phyloP scores from a whole-genome alignment of 2,888 invertebrate species.

The Andricus curvator region DNA sequence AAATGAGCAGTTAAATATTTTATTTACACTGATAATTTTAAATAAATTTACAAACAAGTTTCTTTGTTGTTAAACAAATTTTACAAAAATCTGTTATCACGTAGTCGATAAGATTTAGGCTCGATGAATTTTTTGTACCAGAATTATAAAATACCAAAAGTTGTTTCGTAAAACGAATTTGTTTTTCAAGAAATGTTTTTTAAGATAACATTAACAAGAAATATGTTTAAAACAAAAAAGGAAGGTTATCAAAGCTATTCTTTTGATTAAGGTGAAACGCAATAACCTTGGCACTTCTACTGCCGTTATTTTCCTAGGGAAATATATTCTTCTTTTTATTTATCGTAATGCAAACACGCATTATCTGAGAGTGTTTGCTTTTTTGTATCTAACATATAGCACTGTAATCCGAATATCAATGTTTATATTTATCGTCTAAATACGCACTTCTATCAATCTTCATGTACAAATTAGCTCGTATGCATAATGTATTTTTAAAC shows the following conservation, averaged over 20 bases:
- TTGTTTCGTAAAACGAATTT: background rate
- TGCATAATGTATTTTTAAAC: constrained; percentile 55
- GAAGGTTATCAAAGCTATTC: background rate
- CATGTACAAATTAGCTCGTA: constrained; percentile 54
- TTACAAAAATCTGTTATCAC: too few species aligned
- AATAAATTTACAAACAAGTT: too few species aligned
- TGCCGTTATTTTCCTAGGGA: background rate
- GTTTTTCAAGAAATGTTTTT: background rate
- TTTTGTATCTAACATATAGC: constrained; percentile 10
- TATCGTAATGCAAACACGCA: constrained; percentile 11
- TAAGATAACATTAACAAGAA: background rate
- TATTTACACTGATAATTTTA: background rate
- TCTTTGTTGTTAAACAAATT: too few species aligned
- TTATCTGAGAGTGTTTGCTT: background rate
- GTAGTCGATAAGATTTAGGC: background rate
- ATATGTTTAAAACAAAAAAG: background rate
- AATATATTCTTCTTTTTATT: constrained; percentile 13
- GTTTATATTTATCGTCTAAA: background rate
- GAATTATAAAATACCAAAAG: background rate
- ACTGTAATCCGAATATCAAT: constrained; percentile 22
- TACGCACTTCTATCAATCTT: constrained; percentile 22
- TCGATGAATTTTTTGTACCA: background rate
- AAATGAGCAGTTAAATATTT: background rate
- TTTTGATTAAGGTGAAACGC: background rate
- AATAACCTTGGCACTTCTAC: background rate